These are phyloP conservation scores for Pempheris klunzingeri DNA, from an alignment of 2,797 vertebrate genomes.

Conservation along the genomic window DNA sequence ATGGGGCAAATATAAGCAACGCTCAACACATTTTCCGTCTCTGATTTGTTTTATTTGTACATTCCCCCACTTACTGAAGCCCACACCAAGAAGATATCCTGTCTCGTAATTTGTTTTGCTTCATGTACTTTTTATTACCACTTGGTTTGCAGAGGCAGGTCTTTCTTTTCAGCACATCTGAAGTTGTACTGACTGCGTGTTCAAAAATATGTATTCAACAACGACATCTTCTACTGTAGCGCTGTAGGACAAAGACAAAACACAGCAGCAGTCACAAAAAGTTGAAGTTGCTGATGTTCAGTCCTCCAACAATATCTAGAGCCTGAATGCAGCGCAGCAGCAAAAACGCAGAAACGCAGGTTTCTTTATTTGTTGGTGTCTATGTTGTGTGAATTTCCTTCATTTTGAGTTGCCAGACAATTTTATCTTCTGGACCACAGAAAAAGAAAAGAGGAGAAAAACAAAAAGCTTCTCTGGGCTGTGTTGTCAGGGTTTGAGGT, in stretches of 20 bases:
- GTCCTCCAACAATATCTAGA: not conserved
- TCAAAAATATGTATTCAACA: slow-evolving; percentile 27
- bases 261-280: not conserved
- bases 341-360: not conserved
- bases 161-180: not conserved
- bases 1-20: slow-evolving; percentile 58
- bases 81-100: slow-evolving; percentile 4
- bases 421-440: not conserved
- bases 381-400: not conserved
- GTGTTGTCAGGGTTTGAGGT: slow-evolving; percentile 50
- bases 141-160: slow-evolving; percentile 4
- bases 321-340: not conserved
- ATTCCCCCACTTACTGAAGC: slow-evolving; percentile 11
- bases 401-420: too few species aligned
- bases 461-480: slow-evolving; percentile 29
- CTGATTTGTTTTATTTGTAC: slow-evolving; percentile 45
- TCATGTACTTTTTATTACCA: slow-evolving; percentile 42
- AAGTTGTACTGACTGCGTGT: not conserved
- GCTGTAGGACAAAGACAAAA: slow-evolving; percentile 11
- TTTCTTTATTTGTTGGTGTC: not conserved
- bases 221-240: too few species aligned
- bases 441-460: not conserved
- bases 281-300: not conserved
- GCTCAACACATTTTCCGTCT: slow-evolving; percentile 33
- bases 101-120: not conserved